Conservation (phyloP, 2,797 vertebrate species). For the Austrolebias charrua region DNA sequence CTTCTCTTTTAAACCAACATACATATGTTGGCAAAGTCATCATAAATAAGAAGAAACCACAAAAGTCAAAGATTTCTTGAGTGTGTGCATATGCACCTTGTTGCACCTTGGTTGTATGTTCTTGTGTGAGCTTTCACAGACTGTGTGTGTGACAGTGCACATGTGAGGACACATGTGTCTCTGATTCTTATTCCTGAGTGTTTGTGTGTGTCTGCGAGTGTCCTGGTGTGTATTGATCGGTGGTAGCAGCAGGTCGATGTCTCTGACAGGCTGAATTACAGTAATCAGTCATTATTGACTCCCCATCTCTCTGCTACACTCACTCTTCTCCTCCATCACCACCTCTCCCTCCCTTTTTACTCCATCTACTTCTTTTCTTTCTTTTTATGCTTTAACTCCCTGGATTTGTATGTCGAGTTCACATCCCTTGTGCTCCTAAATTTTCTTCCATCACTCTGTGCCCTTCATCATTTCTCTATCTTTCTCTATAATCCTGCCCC, state of each 20-base stretch:
- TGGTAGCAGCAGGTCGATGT: constrained; percentile 94
- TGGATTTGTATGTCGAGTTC: constrained; percentile 18
- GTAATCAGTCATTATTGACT: constrained; percentile 99
- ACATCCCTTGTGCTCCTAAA: constrained; percentile 14
- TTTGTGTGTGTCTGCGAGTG: constrained; percentile 76
- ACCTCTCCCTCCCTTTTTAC: constrained; percentile 6
- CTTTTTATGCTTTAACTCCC: constrained; percentile 40
- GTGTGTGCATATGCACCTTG: no score
- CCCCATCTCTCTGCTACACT: constrained; percentile 65
- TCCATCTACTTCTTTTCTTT: constrained; percentile 54
- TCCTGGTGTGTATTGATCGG: constrained; percentile 92
- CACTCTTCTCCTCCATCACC: constrained; percentile 55
- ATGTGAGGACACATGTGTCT: constrained; percentile 30
- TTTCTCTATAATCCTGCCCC: constrained; percentile 35
- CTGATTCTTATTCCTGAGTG: constrained; percentile 41
- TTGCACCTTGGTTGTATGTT: constrained; percentile 26
- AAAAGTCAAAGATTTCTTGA: no score
- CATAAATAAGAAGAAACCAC: no score
- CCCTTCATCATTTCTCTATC: constrained; percentile 35
- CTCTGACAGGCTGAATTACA: constrained; percentile 98
- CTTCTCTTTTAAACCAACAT: no score
- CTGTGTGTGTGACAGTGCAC: constrained; percentile 16
- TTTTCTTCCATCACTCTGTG: constrained; percentile 27
- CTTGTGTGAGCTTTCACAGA: constrained; percentile 3
- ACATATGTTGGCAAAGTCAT: no score